Evolutionary conservation across 1,140 invertebrate genomes (phyloP).

Genomic region (Papilio dardanus): DNA sequence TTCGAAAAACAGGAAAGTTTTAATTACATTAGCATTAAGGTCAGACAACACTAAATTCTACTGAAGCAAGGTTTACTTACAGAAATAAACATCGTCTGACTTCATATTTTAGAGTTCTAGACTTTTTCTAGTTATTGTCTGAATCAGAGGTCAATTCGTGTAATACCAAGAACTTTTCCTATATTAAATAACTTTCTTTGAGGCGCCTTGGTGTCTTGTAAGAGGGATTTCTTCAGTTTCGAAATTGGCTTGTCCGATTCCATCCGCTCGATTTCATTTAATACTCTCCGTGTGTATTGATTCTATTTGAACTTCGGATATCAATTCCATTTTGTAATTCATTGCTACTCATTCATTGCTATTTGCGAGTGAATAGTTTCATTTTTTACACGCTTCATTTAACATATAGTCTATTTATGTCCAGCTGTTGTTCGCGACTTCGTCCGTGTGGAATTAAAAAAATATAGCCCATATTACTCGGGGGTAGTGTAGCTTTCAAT

Average conservation of each 20-base stretch:
- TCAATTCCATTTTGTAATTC: not conserved
- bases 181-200: conserved; percentile 14
- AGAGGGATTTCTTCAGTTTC: conserved; percentile 1
- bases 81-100: not conserved
- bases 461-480: too few relatives aligned
- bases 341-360: too few relatives aligned
- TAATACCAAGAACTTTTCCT: not conserved
- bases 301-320: not conserved
- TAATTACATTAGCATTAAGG: not conserved
- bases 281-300: not conserved
- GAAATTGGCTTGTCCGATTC: conserved; percentile 1
- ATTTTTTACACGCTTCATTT: not conserved
- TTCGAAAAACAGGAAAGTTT: not conserved
- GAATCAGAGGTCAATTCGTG: not conserved
- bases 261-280: conserved; percentile 20
- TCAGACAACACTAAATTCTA: not conserved
- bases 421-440: too few relatives aligned
- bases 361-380: not conserved
- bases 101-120: not conserved
- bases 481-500: too few relatives aligned
- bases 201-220: not conserved
- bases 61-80: not conserved
- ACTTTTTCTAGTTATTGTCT: not conserved
- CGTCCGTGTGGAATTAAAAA: too few relatives aligned
- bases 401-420: not conserved